Evolutionary conservation across 2,888 invertebrate genomes (phyloP).

Genomic region (Dryadula phaetusa): DNA sequence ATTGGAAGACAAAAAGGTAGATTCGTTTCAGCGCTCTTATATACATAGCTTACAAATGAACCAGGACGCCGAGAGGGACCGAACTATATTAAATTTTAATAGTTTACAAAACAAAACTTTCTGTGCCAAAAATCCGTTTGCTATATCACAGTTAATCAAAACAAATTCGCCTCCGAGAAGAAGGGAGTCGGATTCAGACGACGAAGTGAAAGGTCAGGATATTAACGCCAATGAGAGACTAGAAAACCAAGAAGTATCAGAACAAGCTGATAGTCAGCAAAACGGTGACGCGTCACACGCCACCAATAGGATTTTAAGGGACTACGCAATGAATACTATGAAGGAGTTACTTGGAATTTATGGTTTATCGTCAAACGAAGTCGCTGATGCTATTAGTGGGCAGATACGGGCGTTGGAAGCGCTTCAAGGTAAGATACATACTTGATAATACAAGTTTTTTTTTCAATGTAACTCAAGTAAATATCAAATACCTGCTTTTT

Average conservation of each 20-base stretch:
- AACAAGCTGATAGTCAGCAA: slow-evolving; percentile 66
- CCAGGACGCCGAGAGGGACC: slow-evolving; percentile 67
- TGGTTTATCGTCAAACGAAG: slow-evolving; percentile 88
- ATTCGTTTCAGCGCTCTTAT: slow-evolving; percentile 79
- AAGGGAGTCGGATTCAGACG: slow-evolving; percentile 80
- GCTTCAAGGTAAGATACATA: slow-evolving; percentile 83
- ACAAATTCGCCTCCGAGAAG: slow-evolving; percentile 81
- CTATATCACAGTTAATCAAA: slow-evolving; percentile 82
- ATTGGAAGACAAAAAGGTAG: slow-evolving; percentile 74
- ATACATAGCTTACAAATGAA: slow-evolving; percentile 79
- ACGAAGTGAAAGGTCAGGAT: slow-evolving; percentile 77
- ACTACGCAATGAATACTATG: slow-evolving; percentile 92
- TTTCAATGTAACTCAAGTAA: slow-evolving; percentile 7
- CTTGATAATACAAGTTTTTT: slow-evolving; percentile 22
- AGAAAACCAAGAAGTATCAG: slow-evolving; percentile 68
- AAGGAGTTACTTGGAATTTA: slow-evolving; percentile 90
- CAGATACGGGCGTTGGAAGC: slow-evolving; percentile 88
- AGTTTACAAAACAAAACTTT: slow-evolving; percentile 81
- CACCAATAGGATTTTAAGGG: slow-evolving; percentile 87
- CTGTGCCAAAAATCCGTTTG: slow-evolving; percentile 84
- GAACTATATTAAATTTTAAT: slow-evolving; percentile 77
- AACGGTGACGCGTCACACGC: slow-evolving; percentile 77
- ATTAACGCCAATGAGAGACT: slow-evolving; percentile 78
- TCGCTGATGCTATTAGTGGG: slow-evolving; percentile 87
- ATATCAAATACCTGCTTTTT: slow-evolving; percentile 2